Evolutionary conservation across 2,888 invertebrate genomes (phyloP).

Genomic region (Eilema caniola): DNA sequence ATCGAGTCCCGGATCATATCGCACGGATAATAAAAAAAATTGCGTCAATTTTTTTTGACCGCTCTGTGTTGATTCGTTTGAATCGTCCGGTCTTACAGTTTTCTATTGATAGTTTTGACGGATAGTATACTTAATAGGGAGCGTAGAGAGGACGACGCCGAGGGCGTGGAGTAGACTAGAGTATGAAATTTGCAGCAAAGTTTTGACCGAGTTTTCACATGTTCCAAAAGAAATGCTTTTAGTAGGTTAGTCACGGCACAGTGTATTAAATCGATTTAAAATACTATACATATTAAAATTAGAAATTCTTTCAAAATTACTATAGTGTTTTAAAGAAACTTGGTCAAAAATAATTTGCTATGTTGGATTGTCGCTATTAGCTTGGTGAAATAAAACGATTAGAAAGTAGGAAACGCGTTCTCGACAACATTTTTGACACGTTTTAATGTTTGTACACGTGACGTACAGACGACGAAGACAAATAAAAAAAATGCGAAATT

Average conservation of each 20-base stretch:
- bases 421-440: conserved; percentile 51
- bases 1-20: conserved; percentile 39
- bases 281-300: background rate
- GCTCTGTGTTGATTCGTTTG: conserved; percentile 28
- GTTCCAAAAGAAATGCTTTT: conserved; percentile 8
- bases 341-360: conserved; percentile 43
- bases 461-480: conserved; percentile 25
- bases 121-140: conserved; percentile 38
- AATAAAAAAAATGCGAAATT: background rate
- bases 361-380: conserved; percentile 36
- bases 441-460: conserved; percentile 46
- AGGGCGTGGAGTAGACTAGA: conserved; percentile 27
- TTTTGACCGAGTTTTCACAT: conserved; percentile 47
- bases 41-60: conserved; percentile 46
- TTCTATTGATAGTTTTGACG: conserved; percentile 26
- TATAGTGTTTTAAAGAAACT: conserved; percentile 27
- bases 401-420: conserved; percentile 46
- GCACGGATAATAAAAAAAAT: conserved; percentile 32
- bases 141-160: conserved; percentile 30
- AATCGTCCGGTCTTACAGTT: conserved; percentile 43
- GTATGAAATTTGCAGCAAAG: conserved; percentile 35
- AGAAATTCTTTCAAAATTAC: background rate
- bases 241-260: conserved; percentile 7
- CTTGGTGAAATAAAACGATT: conserved; percentile 35
- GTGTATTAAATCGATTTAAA: conserved; percentile 5